Evolutionary conservation across 2,113 vertebrate genomes (phyloP).

Genomic region (Piprites chloris): DNA sequence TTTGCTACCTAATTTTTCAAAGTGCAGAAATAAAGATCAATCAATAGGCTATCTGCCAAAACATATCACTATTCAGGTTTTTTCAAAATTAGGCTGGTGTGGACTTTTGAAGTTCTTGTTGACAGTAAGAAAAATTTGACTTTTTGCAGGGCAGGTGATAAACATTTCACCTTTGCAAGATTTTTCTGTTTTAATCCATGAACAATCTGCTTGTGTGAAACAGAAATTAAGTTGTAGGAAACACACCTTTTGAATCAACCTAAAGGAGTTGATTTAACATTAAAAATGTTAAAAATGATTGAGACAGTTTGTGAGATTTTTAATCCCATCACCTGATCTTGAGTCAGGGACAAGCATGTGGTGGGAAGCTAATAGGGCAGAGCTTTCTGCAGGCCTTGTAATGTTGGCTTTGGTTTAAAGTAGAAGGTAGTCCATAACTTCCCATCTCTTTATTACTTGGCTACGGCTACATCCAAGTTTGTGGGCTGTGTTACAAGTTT

Average conservation of each 20-base stretch:
- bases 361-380: not conserved
- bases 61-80: not conserved
- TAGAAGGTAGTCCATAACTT: not conserved
- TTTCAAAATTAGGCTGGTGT: not conserved
- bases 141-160: not conserved
- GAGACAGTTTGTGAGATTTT: not conserved
- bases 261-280: not conserved
- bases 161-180: not conserved
- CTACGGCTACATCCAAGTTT: not conserved
- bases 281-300: not conserved
- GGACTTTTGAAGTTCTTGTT: not conserved
- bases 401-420: not conserved
- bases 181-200: not conserved
- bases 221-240: not conserved
- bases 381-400: not conserved
- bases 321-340: fast-evolving
- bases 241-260: not conserved
- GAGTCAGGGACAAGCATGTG: not conserved
- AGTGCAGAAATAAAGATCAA: not conserved
- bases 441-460: not conserved
- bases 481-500: too few species aligned
- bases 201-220: not conserved
- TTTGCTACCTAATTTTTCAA: not conserved
- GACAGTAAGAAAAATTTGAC: not conserved
- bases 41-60: not conserved